These are phyloP conservation scores for Cantharis nigra DNA, from an alignment of 2,888 invertebrate species.

Conservation along the genomic window DNA sequence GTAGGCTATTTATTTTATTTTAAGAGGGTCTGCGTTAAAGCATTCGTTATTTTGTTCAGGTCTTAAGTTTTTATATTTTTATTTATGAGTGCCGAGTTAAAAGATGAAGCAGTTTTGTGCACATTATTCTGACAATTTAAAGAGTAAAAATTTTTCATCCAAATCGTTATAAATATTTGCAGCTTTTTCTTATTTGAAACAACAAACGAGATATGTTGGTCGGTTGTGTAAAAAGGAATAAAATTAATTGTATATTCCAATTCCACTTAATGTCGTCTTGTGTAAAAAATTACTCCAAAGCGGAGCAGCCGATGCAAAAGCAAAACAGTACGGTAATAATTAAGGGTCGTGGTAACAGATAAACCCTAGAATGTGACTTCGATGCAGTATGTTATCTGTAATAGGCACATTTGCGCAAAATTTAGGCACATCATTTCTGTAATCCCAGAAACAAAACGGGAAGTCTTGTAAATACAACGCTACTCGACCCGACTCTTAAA, in stretches of 20 bases:
- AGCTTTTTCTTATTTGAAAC: background rate
- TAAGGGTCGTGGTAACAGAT: slow-evolving; percentile 20
- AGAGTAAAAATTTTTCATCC: background rate
- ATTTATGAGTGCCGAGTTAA: slow-evolving; percentile 18
- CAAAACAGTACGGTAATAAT: slow-evolving; percentile 4
- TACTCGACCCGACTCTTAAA: background rate
- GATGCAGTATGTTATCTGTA: slow-evolving; percentile 26
- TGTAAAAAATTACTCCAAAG: background rate
- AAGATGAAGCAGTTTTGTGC: slow-evolving; percentile 13
- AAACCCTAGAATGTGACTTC: slow-evolving; percentile 21
- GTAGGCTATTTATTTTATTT: slow-evolving; percentile 20
- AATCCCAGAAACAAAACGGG: slow-evolving; percentile 10
- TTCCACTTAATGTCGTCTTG: background rate
- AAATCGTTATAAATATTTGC: background rate
- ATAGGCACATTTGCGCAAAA: slow-evolving; percentile 14
- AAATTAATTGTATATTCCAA: background rate
- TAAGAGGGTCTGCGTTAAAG: slow-evolving; percentile 16
- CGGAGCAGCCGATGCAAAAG: background rate
- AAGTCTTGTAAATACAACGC: background rate
- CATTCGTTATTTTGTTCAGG: slow-evolving; percentile 21
- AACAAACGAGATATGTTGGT: background rate
- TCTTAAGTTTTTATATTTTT: slow-evolving; percentile 24
- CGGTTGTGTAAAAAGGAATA: background rate
- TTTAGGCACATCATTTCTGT: slow-evolving; percentile 9
- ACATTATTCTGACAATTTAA: slow-evolving; percentile 2